A percentile compares a stretch with the other conserved stretches of the same genome.
Conservation (phyloP, 2,113 vertebrate genomes). For the Alouatta palliata region DNA sequence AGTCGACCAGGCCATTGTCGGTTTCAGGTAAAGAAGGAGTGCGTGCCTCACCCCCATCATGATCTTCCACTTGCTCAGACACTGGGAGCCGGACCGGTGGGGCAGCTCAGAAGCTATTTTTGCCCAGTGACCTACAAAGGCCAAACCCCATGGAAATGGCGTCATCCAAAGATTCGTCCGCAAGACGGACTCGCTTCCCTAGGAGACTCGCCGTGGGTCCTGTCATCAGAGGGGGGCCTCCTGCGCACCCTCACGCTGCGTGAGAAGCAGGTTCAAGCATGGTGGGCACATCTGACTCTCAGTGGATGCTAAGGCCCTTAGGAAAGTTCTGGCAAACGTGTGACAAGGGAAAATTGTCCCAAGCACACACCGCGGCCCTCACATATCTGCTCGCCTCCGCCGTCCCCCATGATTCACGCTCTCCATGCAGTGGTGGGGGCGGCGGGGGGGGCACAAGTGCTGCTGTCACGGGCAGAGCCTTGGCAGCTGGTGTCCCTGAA, state of each 20-base stretch:
- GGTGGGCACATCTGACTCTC: no score
- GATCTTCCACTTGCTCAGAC: conserved; percentile 90
- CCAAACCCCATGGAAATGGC: rapidly evolving
- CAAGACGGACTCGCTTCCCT: rapidly evolving
- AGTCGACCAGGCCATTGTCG: rapidly evolving
- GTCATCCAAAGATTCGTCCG: neutral
- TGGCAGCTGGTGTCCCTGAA: rapidly evolving
- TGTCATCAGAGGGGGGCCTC: rapidly evolving
- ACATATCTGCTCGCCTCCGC: rapidly evolving
- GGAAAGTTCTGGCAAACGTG: rapidly evolving
- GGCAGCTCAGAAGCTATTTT: conserved; percentile 92
- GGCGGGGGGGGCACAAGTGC: rapidly evolving
- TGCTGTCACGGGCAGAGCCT: neutral
- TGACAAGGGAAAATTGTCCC: rapidly evolving
- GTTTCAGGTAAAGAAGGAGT: neutral
- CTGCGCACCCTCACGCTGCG: rapidly evolving
- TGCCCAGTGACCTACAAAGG: conserved; percentile 90
- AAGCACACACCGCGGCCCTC: rapidly evolving
- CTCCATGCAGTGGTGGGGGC: rapidly evolving
- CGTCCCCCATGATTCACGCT: rapidly evolving
- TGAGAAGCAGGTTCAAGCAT: neutral
- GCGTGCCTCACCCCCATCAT: conserved; percentile 79
- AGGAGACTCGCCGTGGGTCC: rapidly evolving
- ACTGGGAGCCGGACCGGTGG: conserved; percentile 89
- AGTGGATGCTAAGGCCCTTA: rapidly evolving